Conservation (phyloP, 1,140 invertebrate genomes). For the Drosophila nebulosa region DNA sequence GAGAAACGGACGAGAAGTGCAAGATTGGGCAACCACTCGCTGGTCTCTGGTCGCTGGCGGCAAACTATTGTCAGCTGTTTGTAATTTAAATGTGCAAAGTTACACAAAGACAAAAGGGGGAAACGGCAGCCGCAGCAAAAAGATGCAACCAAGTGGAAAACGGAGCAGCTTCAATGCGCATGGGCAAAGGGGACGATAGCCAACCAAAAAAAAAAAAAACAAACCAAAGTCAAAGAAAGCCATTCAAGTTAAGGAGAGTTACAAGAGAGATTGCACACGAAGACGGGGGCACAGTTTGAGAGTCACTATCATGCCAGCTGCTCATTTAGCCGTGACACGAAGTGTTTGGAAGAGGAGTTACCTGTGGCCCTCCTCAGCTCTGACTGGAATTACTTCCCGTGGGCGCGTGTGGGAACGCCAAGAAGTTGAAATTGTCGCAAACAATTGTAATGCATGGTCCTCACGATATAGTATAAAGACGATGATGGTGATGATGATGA, state of each 20-base stretch:
- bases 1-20: no score
- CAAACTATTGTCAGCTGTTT: constrained; percentile 74
- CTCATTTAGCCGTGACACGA: constrained; percentile 45
- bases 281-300: background rate
- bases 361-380: no score
- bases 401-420: constrained; percentile 56
- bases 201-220: constrained; percentile 26
- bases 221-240: constrained; percentile 31
- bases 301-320: constrained; percentile 8
- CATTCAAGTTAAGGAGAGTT: no score
- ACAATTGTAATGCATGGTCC: constrained; percentile 65
- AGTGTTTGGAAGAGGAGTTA: no score
- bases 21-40: constrained; percentile 39
- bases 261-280: background rate
- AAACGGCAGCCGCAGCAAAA: background rate
- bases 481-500: no score
- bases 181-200: constrained; percentile 31
- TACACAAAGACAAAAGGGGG: constrained; percentile 48
- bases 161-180: constrained; percentile 72
- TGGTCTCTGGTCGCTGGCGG: constrained; percentile 26
- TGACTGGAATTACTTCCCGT: constrained; percentile 49
- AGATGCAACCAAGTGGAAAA: constrained; percentile 61
- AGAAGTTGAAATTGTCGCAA: constrained; percentile 57
- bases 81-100: constrained; percentile 75
- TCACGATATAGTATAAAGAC: no score